Conservation (phyloP, 1,140 invertebrate genomes). For the Pseudomyrmex gracilis region DNA sequence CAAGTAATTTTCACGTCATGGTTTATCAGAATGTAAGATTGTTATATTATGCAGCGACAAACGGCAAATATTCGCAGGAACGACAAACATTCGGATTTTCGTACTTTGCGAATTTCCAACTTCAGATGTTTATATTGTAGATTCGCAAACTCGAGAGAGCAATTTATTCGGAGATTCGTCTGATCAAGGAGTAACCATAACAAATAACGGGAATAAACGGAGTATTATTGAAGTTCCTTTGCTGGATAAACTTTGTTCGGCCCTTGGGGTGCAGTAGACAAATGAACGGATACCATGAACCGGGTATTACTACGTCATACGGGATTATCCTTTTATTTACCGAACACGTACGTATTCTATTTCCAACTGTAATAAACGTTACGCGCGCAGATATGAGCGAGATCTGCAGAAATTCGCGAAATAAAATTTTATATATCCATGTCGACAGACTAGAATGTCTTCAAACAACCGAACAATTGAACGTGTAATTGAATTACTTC, state of each 20-base stretch:
- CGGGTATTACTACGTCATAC: constrained; percentile 35
- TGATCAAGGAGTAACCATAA: constrained; percentile 47
- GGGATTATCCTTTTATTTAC: constrained; percentile 46
- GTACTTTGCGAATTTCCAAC: background rate
- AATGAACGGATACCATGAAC: constrained; percentile 17
- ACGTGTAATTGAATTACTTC: background rate
- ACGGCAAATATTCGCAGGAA: background rate
- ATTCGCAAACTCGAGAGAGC: constrained; percentile 13
- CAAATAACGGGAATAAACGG: constrained; percentile 33
- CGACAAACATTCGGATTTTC: background rate
- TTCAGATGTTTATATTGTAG: background rate
- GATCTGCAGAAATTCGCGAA: background rate
- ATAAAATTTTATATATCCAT: background rate
- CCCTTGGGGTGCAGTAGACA: constrained; percentile 8
- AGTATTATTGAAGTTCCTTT: constrained; percentile 28
- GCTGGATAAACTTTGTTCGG: constrained; percentile 24
- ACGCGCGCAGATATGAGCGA: background rate
- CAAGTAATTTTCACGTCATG: constrained; percentile 3
- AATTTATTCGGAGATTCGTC: constrained; percentile 25
- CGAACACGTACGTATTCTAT: constrained; percentile 9
- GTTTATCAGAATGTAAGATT: constrained; percentile 24
- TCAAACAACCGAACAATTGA: background rate
- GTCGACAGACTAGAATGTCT: background rate
- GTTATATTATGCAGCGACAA: background rate
- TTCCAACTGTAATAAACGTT: constrained; percentile 9